phyloP scores from a whole-genome alignment of 2,113 vertebrate species.

The Cheilinus undulatus region DNA sequence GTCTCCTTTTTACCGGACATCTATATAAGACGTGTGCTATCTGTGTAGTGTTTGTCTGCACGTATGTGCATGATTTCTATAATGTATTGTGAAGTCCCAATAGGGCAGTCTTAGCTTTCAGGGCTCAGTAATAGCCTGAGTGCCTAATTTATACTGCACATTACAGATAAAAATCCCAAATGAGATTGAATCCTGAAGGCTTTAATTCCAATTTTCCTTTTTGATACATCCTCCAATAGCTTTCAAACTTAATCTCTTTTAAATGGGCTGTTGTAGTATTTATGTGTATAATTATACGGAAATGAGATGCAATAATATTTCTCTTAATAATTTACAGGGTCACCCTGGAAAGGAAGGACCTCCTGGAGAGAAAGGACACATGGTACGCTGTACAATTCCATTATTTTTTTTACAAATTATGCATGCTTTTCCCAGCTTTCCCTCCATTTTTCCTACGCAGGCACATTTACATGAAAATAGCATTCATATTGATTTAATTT shows the following conservation, averaged over 20 bases:
- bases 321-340: conserved; percentile 84
- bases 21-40: conserved; percentile 16
- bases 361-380: conserved; percentile 91
- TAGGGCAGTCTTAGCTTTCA: conserved; percentile 37
- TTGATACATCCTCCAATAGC: conserved; percentile 40
- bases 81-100: conserved; percentile 17
- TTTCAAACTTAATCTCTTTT: conserved; percentile 61
- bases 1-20: conserved; percentile 29
- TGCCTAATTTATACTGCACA: conserved; percentile 36
- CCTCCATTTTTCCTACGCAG: conserved; percentile 29
- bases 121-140: conserved; percentile 33
- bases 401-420: conserved; percentile 6
- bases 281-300: conserved; percentile 62
- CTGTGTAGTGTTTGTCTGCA: conserved; percentile 6
- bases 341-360: conserved; percentile 98
- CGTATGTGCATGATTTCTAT: conserved; percentile 1
- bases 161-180: conserved; percentile 57
- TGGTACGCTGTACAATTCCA: conserved; percentile 78
- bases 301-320: conserved; percentile 62
- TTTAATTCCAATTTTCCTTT: conserved; percentile 37
- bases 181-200: conserved; percentile 47
- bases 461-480: conserved; percentile 40
- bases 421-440: not conserved
- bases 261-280: conserved; percentile 52
- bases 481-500: not conserved